Conservation (phyloP, 2,113 vertebrate genomes). For the Nannobrachium achirus region DNA sequence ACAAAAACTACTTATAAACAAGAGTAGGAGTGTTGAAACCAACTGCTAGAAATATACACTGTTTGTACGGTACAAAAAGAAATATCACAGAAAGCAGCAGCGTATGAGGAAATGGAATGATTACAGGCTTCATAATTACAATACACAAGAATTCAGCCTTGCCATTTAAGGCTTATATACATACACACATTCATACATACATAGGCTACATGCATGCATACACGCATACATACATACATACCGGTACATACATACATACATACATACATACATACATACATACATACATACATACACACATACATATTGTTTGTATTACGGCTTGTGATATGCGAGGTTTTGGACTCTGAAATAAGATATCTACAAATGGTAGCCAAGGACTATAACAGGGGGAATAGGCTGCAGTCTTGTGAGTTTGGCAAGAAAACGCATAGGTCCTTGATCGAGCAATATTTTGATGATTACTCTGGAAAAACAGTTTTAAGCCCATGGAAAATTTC, state of each 20-base stretch:
- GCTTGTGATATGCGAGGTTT: too few species aligned
- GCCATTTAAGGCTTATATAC: neutral
- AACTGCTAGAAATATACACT: slow-evolving; percentile 67
- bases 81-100: slow-evolving; percentile 53
- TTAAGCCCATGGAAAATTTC: neutral
- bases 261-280: too few species aligned
- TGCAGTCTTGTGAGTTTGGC: too few species aligned
- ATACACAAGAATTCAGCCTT: neutral
- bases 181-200: neutral
- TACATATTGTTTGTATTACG: too few species aligned
- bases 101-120: slow-evolving; percentile 14
- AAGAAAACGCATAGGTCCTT: too few species aligned
- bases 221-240: too few species aligned
- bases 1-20: slow-evolving; percentile 79
- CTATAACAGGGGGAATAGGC: too few species aligned
- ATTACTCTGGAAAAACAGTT: neutral
- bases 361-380: too few species aligned
- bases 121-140: slow-evolving; percentile 1
- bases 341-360: too few species aligned
- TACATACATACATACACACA: too few species aligned
- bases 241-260: too few species aligned
- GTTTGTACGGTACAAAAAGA: slow-evolving; percentile 46
- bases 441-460: neutral
- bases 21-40: slow-evolving; percentile 69
- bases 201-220: too few species aligned